phyloP scores from a whole-genome alignment of 1,140 invertebrate genomes.

The Calliopsis andreniformis region DNA sequence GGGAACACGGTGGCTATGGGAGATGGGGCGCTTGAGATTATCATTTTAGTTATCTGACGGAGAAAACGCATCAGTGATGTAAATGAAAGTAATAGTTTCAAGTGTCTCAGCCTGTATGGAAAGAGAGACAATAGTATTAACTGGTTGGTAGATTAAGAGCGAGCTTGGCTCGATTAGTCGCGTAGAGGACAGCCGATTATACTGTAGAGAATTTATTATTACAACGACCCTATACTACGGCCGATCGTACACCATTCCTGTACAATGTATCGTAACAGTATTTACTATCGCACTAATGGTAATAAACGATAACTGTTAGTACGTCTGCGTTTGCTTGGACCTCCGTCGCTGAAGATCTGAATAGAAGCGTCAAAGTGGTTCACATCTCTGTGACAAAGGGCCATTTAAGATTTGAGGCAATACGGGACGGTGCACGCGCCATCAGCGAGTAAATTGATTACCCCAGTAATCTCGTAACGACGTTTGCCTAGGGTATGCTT shows the following conservation, averaged over 20 bases:
- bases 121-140: constrained; percentile 69
- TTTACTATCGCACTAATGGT: constrained; percentile 77
- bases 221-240: constrained; percentile 63
- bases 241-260: constrained; percentile 78
- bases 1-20: too few relatives aligned
- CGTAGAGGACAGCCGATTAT: constrained; percentile 48
- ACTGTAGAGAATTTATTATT: constrained; percentile 51
- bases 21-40: too few relatives aligned
- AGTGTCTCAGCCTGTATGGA: constrained; percentile 53
- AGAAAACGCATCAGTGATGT: too few relatives aligned
- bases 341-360: not conserved
- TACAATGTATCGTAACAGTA: constrained; percentile 79
- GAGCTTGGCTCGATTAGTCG: constrained; percentile 43
- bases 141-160: constrained; percentile 23
- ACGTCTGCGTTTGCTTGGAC: constrained; percentile 20
- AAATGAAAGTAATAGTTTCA: too few relatives aligned
- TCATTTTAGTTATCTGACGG: too few relatives aligned
- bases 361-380: not conserved
- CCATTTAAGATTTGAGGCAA: not conserved
- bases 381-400: not conserved
- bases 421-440: not conserved
- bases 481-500: constrained; percentile 47
- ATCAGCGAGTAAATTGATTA: constrained; percentile 42
- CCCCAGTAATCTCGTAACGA: constrained; percentile 48
- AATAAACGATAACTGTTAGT: constrained; percentile 77